Conservation (phyloP, 2,888 invertebrate genomes). For the Chironomus riparius region DNA sequence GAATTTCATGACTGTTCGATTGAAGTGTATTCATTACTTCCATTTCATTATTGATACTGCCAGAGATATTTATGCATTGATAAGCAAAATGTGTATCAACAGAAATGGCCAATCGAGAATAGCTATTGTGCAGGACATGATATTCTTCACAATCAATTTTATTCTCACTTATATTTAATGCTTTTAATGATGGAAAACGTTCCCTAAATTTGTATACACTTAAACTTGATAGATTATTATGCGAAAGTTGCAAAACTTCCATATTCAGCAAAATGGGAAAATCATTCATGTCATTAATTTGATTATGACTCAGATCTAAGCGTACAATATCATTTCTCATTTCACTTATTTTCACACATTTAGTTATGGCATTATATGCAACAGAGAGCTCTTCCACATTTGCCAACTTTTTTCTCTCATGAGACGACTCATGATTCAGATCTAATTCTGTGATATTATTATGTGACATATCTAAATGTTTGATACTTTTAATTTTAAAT, state of each 20-base stretch:
- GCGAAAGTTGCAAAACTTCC: neutral
- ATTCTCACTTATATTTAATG: slow-evolving; percentile 7
- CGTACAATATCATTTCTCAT: slow-evolving; percentile 3
- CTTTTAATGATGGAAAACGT: neutral
- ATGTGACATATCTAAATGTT: neutral
- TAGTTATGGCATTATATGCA: neutral
- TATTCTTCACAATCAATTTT: slow-evolving; percentile 3
- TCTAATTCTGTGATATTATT: slow-evolving; percentile 1
- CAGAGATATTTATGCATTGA: neutral
- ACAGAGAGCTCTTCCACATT: neutral
- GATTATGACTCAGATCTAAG: slow-evolving; percentile 9
- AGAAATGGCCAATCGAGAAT: neutral
- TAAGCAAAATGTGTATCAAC: neutral
- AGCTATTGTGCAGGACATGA: neutral
- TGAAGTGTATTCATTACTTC: neutral
- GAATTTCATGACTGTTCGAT: neutral
- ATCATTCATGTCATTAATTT: neutral
- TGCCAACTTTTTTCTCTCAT: slow-evolving; percentile 12
- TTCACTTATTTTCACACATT: neutral
- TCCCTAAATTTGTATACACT: neutral
- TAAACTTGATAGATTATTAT: slow-evolving; percentile 2
- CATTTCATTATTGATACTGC: neutral
- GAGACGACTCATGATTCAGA: neutral
- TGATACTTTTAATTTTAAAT: neutral
- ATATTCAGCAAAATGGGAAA: slow-evolving; percentile 8